A percentile compares a stretch with the other conserved stretches of the same genome.
Conservation (phyloP, 2,113 vertebrate genomes). For the Channa argus region DNA sequence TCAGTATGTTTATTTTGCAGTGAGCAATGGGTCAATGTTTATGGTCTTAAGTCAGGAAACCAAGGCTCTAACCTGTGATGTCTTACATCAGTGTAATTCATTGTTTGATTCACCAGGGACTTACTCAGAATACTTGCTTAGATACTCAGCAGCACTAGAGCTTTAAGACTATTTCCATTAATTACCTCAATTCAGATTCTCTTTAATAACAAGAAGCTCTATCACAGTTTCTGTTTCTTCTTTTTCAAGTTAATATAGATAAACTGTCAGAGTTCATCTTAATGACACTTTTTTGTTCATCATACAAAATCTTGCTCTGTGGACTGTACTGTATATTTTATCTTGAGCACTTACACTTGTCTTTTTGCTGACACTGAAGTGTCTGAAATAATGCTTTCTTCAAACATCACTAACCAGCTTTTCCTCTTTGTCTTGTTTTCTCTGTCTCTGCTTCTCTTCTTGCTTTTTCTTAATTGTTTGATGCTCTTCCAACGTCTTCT, state of each 20-base stretch:
- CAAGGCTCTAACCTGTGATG: conserved; percentile 19
- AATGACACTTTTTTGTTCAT: conserved; percentile 13
- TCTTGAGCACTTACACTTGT: conserved; percentile 25
- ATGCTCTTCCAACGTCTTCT: conserved; percentile 37
- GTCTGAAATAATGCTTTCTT: conserved; percentile 41
- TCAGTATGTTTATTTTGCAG: conserved; percentile 20
- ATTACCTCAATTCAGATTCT: conserved; percentile 14
- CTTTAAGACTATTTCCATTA: conserved; percentile 4
- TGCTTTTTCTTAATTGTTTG: conserved; percentile 1
- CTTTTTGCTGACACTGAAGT: conserved; percentile 28
- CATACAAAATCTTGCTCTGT: neutral
- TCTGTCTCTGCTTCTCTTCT: conserved; percentile 39
- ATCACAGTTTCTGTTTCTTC: too few species aligned
- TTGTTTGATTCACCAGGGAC: neutral
- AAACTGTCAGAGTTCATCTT: neutral
- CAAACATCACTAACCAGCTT: conserved; percentile 51
- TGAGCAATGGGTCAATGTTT: conserved; percentile 11
- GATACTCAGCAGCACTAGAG: neutral
- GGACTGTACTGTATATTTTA: conserved; percentile 13
- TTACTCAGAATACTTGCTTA: neutral
- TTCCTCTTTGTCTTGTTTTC: conserved; percentile 41
- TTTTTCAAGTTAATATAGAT: too few species aligned
- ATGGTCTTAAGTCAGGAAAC: conserved; percentile 14
- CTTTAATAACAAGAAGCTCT: neutral
- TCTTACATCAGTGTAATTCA: conserved; percentile 30